Base-by-base conservation (phyloP, 92 coral and sea anemone genomes). In the Epizoanthus fatuus region DNA sequence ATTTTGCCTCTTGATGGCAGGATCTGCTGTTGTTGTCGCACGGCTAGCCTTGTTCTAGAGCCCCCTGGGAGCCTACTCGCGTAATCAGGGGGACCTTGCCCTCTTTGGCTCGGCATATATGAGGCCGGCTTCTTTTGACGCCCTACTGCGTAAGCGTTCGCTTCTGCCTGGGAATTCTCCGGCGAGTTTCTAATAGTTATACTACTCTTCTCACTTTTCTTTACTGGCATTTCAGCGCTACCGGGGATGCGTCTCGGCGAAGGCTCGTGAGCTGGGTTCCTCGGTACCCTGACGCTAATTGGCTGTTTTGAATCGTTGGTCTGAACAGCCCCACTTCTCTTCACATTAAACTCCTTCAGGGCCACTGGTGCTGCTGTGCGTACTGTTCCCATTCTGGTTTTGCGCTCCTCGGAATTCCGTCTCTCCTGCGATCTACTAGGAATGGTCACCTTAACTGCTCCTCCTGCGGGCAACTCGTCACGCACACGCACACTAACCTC, bases 351-450 rank as follows among this genome's bases (percentile, higher is more conserved):
- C 63, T 92, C 98, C 66, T 87, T 95, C 13, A 82, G 90, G 7
- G 92, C 90, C 42, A 92, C 96, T 15, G 98, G 98, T n/a, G 96
- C 85, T 4, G 98, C 69, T 15, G 98, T 95, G 8, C 85, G 96
- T 20, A 92, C 82, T 5, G 86, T 72, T 19, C 94, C 98, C 35
- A 92, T 85, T 57, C 57, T 81, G 16, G 90, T 47, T 45, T 45
- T 84, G 68, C 82, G 69, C 68, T 77, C 71, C 54, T 77, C 82
- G 14, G 82, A 59, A n/a, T 19, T 14, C 19, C 42, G 49, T 60
- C 71, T 77, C 29, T 77, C 82, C 49, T 60, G 71, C 17, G 70
- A 59, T 58, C 82, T 77, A 20, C 82, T 65, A 5, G 82, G 44
- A 62, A 77, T 69, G 45, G 20, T 77, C 6, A 77, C 63, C 58